Evolutionary conservation across 2,797 vertebrate species (phyloP).

Genomic region (Pterois miles): DNA sequence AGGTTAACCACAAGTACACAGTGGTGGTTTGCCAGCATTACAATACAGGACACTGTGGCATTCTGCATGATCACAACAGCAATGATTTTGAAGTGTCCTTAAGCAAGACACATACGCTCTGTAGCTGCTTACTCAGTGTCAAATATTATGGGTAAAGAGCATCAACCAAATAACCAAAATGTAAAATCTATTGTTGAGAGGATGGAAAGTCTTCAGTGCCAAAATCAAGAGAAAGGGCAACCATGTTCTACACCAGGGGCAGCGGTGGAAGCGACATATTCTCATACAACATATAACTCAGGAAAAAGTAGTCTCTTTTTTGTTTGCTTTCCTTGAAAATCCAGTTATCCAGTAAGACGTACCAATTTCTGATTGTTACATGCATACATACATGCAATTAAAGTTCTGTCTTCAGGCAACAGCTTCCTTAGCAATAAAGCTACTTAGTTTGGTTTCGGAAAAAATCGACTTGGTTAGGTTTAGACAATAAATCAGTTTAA

Average conservation of each 20-base stretch:
- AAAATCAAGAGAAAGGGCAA: background rate
- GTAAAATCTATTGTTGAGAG: background rate
- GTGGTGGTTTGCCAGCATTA: background rate
- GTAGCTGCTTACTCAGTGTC: background rate
- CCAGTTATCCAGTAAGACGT: no score
- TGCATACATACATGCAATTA: no score
- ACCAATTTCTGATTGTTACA: accelerated
- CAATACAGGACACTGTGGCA: background rate
- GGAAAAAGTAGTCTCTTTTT: no score
- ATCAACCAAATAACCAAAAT: background rate
- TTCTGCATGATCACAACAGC: background rate
- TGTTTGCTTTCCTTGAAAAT: accelerated
- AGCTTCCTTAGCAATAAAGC: no score
- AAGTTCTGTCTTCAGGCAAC: no score
- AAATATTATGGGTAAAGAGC: background rate
- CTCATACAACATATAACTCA: background rate
- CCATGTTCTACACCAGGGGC: background rate
- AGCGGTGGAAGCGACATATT: background rate
- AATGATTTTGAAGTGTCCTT: constrained; percentile 2
- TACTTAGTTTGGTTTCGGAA: no score
- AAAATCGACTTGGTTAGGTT: no score
- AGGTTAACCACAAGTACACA: constrained; percentile 24
- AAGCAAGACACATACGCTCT: background rate
- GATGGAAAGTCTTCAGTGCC: background rate
- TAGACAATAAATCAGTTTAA: no score